phyloP scores from a whole-genome alignment of 2,113 vertebrate genomes.

The Gnathonemus longibarbis region DNA sequence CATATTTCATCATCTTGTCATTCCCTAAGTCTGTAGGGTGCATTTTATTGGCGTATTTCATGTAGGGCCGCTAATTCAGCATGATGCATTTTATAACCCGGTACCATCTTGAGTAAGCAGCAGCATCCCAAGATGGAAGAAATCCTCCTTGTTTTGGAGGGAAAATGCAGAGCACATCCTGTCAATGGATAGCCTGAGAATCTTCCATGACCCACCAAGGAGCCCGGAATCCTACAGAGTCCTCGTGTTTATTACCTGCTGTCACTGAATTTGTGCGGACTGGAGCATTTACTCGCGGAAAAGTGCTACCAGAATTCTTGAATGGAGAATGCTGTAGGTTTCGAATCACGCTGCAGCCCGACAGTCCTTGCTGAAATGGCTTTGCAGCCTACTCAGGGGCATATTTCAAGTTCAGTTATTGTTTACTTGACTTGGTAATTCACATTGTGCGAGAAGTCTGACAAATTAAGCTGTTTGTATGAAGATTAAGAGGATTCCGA shows the following conservation, averaged over 20 bases:
- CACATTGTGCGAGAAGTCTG: conserved; percentile 39
- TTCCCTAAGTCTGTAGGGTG: background rate
- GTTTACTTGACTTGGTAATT: conserved; percentile 28
- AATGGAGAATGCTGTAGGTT: conserved; percentile 41
- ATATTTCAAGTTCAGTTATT: background rate
- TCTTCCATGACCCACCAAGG: background rate
- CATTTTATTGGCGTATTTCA: background rate
- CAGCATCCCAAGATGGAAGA: background rate
- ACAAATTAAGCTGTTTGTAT: conserved; percentile 61
- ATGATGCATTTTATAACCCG: background rate
- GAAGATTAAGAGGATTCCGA: conserved; percentile 56
- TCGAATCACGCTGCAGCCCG: conserved; percentile 30
- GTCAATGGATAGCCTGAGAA: background rate
- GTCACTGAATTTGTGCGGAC: background rate
- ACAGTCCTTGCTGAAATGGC: background rate
- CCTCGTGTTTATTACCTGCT: background rate
- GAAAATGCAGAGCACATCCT: background rate
- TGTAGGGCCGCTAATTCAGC: background rate
- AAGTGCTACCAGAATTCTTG: background rate
- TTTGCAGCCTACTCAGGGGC: background rate
- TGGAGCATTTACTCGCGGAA: background rate
- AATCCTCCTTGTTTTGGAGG: background rate
- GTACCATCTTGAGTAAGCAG: background rate
- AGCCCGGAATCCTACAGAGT: background rate
- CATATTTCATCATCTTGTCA: background rate